Conservation (phyloP, 2,888 invertebrate genomes). For the Cremastobaeus sp. region DNA sequence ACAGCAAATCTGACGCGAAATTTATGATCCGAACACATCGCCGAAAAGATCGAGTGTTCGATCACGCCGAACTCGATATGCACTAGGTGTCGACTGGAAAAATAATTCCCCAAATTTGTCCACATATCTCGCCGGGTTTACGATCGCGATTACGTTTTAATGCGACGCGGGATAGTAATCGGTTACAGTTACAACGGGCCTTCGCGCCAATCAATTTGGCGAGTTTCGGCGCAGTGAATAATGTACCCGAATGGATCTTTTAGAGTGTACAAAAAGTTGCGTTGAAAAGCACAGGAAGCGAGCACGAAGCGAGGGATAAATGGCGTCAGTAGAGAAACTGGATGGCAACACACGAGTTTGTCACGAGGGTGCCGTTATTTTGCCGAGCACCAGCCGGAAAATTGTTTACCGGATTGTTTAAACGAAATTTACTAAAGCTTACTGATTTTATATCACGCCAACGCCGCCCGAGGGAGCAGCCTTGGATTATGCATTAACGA, state of each 20-base stretch:
- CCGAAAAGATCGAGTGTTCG: too few species aligned
- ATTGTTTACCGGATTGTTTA: conserved; percentile 79
- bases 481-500: conserved; percentile 77
- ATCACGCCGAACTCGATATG: too few species aligned
- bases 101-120: too few species aligned
- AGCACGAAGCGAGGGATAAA: conserved; percentile 66
- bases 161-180: too few species aligned
- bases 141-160: too few species aligned
- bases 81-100: too few species aligned
- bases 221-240: too few species aligned
- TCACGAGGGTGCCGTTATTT: conserved; percentile 77
- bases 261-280: conserved; percentile 26
- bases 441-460: conserved; percentile 78
- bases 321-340: conserved; percentile 64
- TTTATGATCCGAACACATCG: too few species aligned
- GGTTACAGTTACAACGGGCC: too few species aligned
- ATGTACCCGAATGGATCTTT: too few species aligned
- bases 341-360: conserved; percentile 65
- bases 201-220: too few species aligned
- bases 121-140: too few species aligned
- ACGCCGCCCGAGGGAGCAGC: conserved; percentile 75
- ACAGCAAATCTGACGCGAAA: conserved; percentile 42
- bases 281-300: conserved; percentile 49
- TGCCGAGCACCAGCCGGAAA: conserved; percentile 77
- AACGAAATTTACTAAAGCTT: conserved; percentile 78